phyloP scores from a whole-genome alignment of 2,113 vertebrate species.

The Merops nubicus region DNA sequence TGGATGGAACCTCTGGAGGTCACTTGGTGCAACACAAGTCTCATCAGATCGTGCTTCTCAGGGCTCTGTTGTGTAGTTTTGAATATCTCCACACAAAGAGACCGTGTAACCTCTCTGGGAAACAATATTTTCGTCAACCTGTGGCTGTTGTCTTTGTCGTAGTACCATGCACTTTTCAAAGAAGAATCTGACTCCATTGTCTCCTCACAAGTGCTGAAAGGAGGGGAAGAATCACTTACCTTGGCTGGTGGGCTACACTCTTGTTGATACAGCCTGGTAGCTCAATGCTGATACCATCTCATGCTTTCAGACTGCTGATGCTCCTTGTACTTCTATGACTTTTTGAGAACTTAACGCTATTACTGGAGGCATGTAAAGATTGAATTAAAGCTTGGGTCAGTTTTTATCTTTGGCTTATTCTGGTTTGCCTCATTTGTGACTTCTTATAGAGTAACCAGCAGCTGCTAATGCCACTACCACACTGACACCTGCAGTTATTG shows the following conservation, averaged over 20 bases:
- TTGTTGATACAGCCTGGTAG: background rate
- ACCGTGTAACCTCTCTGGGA: background rate
- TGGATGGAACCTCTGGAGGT: background rate
- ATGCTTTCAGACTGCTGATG: background rate
- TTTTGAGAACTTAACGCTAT: background rate
- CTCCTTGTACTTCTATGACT: background rate
- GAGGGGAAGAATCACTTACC: background rate
- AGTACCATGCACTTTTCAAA: too few species aligned
- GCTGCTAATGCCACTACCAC: background rate
- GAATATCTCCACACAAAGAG: background rate
- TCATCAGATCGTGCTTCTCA: background rate
- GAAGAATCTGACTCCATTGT: background rate
- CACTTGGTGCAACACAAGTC: background rate
- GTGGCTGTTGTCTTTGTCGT: background rate
- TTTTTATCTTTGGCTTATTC: background rate
- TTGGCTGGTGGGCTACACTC: background rate
- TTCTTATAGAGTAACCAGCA: background rate
- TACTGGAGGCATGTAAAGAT: rapidly evolving
- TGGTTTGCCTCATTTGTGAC: background rate
- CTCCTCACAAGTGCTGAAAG: rapidly evolving
- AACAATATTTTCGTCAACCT: background rate
- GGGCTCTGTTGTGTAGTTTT: background rate
- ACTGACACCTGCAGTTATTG: background rate
- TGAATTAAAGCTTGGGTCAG: background rate
- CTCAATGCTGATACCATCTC: background rate